These are phyloP conservation scores for Hozukius guyotensis DNA, from an alignment of 2,797 vertebrate species.

Conservation along the genomic window DNA sequence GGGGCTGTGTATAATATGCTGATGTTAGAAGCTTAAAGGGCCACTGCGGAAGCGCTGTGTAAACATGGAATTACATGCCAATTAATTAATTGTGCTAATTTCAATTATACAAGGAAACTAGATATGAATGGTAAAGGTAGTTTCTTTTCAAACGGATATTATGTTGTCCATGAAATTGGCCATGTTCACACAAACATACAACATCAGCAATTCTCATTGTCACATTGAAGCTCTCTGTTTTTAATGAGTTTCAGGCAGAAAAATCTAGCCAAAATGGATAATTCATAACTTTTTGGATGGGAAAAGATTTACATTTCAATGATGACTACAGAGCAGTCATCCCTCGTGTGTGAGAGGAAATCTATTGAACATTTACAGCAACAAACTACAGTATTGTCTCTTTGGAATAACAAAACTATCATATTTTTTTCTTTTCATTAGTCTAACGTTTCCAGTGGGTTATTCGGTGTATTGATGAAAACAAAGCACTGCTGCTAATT, in stretches of 20 bases:
- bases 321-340: background rate
- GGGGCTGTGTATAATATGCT: background rate
- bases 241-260: background rate
- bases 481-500: constrained; percentile 9
- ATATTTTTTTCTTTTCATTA: background rate
- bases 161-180: no score
- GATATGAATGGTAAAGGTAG: background rate
- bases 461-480: background rate
- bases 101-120: constrained; percentile 29
- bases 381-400: background rate
- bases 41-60: background rate
- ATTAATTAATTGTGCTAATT: constrained; percentile 50
- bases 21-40: constrained; percentile 34
- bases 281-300: background rate
- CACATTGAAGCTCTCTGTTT: background rate
- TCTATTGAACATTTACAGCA: background rate
- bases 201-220: background rate
- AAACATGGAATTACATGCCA: constrained; percentile 52
- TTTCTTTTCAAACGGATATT: background rate
- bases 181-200: background rate
- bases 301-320: background rate
- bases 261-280: background rate
- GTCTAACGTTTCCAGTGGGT: background rate
- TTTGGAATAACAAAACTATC: background rate
- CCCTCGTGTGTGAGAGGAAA: background rate